Evolutionary conservation across 2,797 vertebrate genomes (phyloP).

Genomic region (Lepilemur septentrionalis): DNA sequence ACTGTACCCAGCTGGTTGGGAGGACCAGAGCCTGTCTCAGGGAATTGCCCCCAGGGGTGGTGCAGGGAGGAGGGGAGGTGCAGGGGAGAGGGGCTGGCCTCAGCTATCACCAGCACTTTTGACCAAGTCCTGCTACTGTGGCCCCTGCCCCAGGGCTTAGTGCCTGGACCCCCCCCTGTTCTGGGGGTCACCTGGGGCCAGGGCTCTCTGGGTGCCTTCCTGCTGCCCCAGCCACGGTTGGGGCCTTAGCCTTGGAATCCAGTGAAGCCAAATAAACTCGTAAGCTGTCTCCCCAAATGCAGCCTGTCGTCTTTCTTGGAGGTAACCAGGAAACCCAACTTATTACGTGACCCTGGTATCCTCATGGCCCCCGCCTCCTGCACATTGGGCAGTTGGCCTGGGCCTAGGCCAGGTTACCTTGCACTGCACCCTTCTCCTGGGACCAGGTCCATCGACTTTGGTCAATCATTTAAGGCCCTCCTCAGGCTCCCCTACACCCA

Average conservation of each 20-base stretch:
- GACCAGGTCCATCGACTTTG: accelerated
- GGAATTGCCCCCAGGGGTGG: slow-evolving; percentile 61
- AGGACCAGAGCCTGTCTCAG: slow-evolving; percentile 78
- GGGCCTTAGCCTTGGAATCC: slow-evolving; percentile 55
- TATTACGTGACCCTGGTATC: neutral
- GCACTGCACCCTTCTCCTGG: neutral
- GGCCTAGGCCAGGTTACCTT: neutral
- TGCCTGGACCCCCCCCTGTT: neutral
- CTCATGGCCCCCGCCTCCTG: neutral
- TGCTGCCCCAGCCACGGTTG: slow-evolving; percentile 48
- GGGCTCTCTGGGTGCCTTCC: slow-evolving; percentile 47
- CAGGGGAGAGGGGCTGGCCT: slow-evolving; percentile 27
- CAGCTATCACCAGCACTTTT: slow-evolving; percentile 71
- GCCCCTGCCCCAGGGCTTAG: slow-evolving; percentile 36
- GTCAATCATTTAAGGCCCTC: neutral
- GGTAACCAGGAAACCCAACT: neutral
- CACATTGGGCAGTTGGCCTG: neutral
- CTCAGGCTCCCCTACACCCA: neutral
- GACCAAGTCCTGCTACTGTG: slow-evolving; percentile 57
- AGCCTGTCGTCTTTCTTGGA: slow-evolving; percentile 7
- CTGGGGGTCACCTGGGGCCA: neutral
- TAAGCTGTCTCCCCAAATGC: slow-evolving; percentile 59
- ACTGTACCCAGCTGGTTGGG: slow-evolving; percentile 74
- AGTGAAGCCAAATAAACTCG: slow-evolving; percentile 80
- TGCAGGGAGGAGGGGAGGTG: slow-evolving; percentile 34